Evolutionary conservation across 2,113 vertebrate genomes (phyloP).

Genomic region (Rhinolophus ferrumequinum): DNA sequence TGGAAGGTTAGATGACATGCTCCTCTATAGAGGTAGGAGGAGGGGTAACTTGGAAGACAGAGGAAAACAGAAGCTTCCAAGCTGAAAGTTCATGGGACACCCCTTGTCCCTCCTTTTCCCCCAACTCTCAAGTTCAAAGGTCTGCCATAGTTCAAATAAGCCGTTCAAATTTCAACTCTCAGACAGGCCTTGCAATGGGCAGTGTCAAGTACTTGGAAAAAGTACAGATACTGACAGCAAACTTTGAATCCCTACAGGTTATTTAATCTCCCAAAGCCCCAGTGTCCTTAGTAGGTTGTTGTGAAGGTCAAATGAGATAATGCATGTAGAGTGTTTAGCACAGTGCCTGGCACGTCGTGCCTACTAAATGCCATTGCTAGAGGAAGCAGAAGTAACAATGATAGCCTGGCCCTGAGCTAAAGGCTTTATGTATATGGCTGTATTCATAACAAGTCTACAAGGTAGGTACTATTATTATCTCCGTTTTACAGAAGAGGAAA

Average conservation of each 20-base stretch:
- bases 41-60: background rate
- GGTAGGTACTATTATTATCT: background rate
- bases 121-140: background rate
- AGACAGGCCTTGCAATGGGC: background rate
- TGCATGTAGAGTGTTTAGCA: background rate
- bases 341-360: background rate
- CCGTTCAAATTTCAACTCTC: background rate
- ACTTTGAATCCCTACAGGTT: background rate
- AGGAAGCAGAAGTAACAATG: background rate
- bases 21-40: background rate
- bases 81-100: background rate
- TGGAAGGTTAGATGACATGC: background rate
- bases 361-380: background rate
- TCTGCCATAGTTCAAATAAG: background rate
- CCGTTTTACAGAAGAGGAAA: background rate
- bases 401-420: background rate
- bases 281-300: background rate
- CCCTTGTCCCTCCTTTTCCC: background rate
- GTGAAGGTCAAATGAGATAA: background rate
- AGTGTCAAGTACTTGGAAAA: background rate
- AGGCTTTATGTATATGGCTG: background rate
- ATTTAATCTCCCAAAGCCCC: background rate
- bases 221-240: background rate
- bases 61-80: background rate
- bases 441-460: background rate